Base-by-base conservation (phyloP, 2,113 vertebrate genomes). In the Drymodes brunneopygia region DNA sequence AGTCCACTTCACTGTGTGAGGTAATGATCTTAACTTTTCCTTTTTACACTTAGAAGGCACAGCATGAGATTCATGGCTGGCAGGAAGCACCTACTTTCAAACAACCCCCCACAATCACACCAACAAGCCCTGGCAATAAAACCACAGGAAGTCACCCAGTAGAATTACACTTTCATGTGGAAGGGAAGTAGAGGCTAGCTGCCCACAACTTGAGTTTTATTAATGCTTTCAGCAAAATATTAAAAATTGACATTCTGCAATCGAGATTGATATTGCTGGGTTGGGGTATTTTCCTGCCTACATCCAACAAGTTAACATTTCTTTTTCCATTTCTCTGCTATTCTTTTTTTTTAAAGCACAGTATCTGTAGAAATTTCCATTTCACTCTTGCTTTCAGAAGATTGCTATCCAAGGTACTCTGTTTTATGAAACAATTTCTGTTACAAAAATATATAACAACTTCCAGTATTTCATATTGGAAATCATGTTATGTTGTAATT, bases 231-330 rank as follows among this genome's bases (percentile, higher is more conserved):
- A 83, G 15, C 23, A 54, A 24, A 38, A 25, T 5, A 70, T 36
- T 50, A 77, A 57, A 44, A n/a, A 84, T 4, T 9, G 1, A 9
- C 45, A 70, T 84, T 78, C 65, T 81, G 47, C 51, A 90, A 35
- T 28, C 31, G 42, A 58, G 45, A 58, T 84, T n/a, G 54, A 5
- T 53, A 25, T 36, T 69, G 22, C 25, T 40, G 8, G 11, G 7
- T 10, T 58, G 35, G 4, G 12, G 0, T 0, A 5, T 27, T 91
- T 84, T 27, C 19, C 25, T 81, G 54, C 33, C n/a, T 62, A 62
- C 14, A 54, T 81, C 19, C n/a, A 66, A 31, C 15, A 72, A 47
- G 24, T 10, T 73, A 83, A n/a, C 4, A 48, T 80, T 86, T 86
- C 14, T 35, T 73, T 73, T 77, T 29, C n/a, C 5, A 20, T 13